These are phyloP conservation scores for Blastobasis lacticolella DNA, from an alignment of 2,888 invertebrate species.

Conservation along the genomic window DNA sequence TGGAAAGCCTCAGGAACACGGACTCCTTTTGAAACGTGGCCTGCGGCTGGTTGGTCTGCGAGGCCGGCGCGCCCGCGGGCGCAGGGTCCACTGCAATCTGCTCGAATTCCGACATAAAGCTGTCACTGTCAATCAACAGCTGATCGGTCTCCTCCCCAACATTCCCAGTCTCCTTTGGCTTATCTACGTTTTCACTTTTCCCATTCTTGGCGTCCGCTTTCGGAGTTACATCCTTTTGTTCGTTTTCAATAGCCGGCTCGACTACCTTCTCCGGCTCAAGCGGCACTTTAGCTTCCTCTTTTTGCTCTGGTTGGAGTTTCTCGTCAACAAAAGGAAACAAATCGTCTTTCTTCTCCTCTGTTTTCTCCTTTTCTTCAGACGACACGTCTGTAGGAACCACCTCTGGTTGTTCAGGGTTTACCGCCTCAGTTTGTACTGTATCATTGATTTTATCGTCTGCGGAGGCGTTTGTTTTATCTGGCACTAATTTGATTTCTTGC, in stretches of 20 bases:
- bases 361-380: constrained; percentile 20
- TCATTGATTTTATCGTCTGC: constrained; percentile 48
- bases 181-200: constrained; percentile 40
- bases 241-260: constrained; percentile 32
- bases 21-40: constrained; percentile 86
- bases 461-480: constrained; percentile 44
- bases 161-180: constrained; percentile 38
- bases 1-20: constrained; percentile 95
- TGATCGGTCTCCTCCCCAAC: constrained; percentile 48
- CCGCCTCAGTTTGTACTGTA: constrained; percentile 35
- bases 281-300: constrained; percentile 22
- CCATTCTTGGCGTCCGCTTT: constrained; percentile 43
- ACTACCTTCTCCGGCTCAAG: constrained; percentile 31
- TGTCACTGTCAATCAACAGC: constrained; percentile 60
- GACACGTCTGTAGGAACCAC: constrained; percentile 41
- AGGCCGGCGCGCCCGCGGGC: constrained; percentile 41
- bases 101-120: constrained; percentile 70
- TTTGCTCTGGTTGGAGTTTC: constrained; percentile 28
- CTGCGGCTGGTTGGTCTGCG: constrained; percentile 48
- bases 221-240: constrained; percentile 33
- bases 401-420: constrained; percentile 31
- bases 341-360: constrained; percentile 41
- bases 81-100: constrained; percentile 64
- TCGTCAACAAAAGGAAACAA: constrained; percentile 30
- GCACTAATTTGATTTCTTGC: constrained; percentile 46